Evolutionary conservation across 2,113 vertebrate genomes (phyloP).

Genomic region (Marmota flaviventris): DNA sequence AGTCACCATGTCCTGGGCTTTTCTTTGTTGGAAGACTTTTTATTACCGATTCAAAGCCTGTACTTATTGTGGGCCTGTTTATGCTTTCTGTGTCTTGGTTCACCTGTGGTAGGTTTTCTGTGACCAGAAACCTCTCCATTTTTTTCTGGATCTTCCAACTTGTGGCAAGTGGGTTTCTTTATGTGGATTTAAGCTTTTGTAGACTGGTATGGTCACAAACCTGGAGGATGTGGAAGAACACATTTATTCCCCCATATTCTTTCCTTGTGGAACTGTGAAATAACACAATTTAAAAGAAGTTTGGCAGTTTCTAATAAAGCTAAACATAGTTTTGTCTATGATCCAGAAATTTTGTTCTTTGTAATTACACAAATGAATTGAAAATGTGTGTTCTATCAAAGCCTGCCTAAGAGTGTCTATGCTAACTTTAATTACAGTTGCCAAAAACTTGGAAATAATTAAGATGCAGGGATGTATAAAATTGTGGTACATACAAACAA

Average conservation of each 20-base stretch:
- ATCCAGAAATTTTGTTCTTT: background rate
- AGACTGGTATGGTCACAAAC: too few relatives aligned
- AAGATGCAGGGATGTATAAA: background rate
- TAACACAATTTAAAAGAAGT: background rate
- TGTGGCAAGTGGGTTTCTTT: background rate
- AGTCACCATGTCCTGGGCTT: background rate
- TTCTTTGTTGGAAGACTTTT: background rate
- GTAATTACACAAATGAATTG: too few relatives aligned
- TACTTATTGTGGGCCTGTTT: background rate
- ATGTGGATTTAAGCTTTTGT: background rate
- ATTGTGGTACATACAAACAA: background rate
- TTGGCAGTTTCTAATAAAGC: too few relatives aligned
- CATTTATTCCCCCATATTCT: background rate
- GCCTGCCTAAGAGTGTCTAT: background rate
- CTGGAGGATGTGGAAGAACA: background rate
- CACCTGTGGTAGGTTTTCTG: background rate
- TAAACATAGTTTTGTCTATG: background rate
- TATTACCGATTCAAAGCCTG: background rate
- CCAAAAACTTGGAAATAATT: background rate
- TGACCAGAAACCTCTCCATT: background rate
- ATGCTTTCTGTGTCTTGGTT: background rate
- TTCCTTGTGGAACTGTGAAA: background rate
- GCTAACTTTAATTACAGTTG: background rate
- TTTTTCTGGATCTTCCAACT: background rate
- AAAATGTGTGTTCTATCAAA: background rate